A percentile compares a stretch with the other conserved stretches of the same genome.
Conservation (phyloP, 2,113 vertebrate genomes). For the Psammodynastes pulverulentus region DNA sequence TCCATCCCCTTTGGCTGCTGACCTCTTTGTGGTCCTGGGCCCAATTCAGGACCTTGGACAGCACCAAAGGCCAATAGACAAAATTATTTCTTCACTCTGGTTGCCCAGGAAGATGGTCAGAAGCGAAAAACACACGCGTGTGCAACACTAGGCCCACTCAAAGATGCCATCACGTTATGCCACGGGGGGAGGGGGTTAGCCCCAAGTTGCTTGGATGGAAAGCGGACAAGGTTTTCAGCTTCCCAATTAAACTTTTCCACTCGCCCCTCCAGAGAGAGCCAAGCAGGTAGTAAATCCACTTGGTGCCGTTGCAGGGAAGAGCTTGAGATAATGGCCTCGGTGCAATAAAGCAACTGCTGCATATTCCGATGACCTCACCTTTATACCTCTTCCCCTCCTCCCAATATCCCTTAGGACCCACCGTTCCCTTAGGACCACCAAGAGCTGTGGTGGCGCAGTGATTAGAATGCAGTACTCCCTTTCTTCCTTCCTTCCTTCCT, state of each 20-base stretch:
- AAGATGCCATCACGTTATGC: neutral
- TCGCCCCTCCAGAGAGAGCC: constrained; percentile 1
- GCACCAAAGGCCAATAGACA: neutral
- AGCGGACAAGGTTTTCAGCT: neutral
- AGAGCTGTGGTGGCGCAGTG: too few relatives aligned
- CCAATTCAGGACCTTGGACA: neutral
- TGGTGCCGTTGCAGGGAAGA: neutral
- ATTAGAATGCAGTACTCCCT: too few relatives aligned
- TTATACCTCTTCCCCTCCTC: neutral
- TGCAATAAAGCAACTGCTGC: constrained; percentile 7
- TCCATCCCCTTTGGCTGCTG: neutral
- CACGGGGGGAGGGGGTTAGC: neutral
- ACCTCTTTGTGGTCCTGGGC: neutral
- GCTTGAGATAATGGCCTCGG: constrained; percentile 13
- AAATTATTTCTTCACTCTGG: neutral
- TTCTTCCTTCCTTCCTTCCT: too few relatives aligned
- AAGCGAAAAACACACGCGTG: neutral
- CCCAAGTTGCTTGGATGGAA: neutral
- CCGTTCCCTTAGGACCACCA: neutral
- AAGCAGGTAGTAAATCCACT: constrained; percentile 8
- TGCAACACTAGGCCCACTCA: neutral
- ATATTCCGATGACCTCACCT: neutral
- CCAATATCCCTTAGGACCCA: neutral
- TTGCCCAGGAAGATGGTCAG: neutral
- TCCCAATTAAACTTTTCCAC: constrained; percentile 3